Base-by-base conservation (phyloP, 2,888 invertebrate genomes). In the Pseudolycoriella hygida region DNA sequence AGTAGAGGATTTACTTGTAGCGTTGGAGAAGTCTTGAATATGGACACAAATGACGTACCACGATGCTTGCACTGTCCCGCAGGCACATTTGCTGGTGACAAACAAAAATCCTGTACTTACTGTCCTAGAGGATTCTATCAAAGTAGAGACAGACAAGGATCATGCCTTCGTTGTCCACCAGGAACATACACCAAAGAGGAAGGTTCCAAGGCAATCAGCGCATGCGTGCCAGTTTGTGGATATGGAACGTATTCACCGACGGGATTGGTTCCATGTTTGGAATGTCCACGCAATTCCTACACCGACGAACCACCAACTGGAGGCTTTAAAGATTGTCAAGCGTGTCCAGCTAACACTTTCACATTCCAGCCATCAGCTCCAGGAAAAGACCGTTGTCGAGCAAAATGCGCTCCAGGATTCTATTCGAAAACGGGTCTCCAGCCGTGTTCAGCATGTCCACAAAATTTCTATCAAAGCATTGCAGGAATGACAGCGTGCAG, bases 1-100 rank as follows among this genome's bases (percentile, higher is more conserved):
- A 72, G 77, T 0, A 76, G 90, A 56, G 94, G 94, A 48, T 96
- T 94, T 58, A 88, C 89, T 32, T 96, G 94, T 56, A 87, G 81
- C 54, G 76, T 86, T 44, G 94, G 94, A 3, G 93, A 94, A 70
- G 92, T 94, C 8, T 67, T 96, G 4, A 89, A 93, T 58, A 89
- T 87, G 80, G 88, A 89, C 53, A 85, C 87, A 1, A 86, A 82
- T 54, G 86, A 87, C 59, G 88, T 90, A 42, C 87, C 94, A 17
- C 72, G 92, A 67, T 94, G 94, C 71, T 72, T 94, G 50, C 88
- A 96, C 59, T 98, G 98, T 60, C 96, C 97, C 6, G 92, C 93
- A 53, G 97, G 97, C 56, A 92, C 94, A 0, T 92, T 80, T 57
- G 89, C 92, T 38, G 82, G 81, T 17, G 84, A 85, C 54, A 88